Base-by-base conservation (phyloP, 2,113 vertebrate species). In the Rhinoptilus africanus region DNA sequence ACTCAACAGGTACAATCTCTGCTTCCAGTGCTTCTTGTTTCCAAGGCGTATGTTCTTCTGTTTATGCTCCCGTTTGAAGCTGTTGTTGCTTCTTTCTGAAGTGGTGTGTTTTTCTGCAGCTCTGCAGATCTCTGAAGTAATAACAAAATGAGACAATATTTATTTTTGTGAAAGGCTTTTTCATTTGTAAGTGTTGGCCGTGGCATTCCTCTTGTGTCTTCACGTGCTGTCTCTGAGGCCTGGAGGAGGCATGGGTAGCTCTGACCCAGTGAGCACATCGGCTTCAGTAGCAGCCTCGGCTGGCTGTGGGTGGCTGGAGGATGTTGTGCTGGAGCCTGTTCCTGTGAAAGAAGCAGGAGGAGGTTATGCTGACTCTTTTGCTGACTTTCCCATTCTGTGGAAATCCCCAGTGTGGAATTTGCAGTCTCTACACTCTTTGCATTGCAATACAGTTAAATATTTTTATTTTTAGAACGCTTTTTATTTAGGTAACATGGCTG, bases 121-220 rank as follows among this genome's bases (percentile, higher is more conserved):
- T 63, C 60, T 78, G 10, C 30, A 21, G 32, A 50, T 56, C 34
- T 59, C 18, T 57, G 23, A 63, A 67, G 4, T 67, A 54, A 5
- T 69, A 28, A 37, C 7, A 48, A 66, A 85, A 73, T 20, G 12
- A 62, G 26, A 53, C 4, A 1, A 9, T 14, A 14, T 27, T 45
- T 71, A 2, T 66, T 82, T 74, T 48, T 62, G 8, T 79, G 59
- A 23, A 75, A 71, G 34, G 12, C 27, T 67, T 83, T 82, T 30
- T 53, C 1, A 0, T 45, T 67, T 79, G 47, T 28, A 24, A 60
- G 8, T 72, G 7, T 72, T 86, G 37, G 12, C 37, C 0, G 1
- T 57, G 47, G 32, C 45, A 68, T 86, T 79, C 56, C 51, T 4
- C 22, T 45, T 63, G 8, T 59, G 12, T 59, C 35, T 68, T 59